Evolutionary conservation across 2,113 vertebrate species (phyloP), one percentile per base, ranked within the genome.

Genomic region (Picathartes gymnocephalus): DNA sequence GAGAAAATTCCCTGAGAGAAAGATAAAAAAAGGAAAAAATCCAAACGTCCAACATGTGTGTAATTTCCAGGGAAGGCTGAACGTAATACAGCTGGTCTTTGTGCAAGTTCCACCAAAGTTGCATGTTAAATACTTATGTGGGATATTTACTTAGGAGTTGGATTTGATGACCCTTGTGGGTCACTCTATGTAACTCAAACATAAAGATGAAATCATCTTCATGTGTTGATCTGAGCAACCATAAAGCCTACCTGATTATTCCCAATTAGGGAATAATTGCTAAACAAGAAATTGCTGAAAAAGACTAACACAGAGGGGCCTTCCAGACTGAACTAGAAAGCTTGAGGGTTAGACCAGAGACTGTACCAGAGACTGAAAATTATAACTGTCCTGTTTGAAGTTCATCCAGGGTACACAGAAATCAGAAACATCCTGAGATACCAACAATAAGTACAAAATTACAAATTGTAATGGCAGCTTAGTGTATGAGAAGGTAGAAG

Each of bases 391-490:
- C 19, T 33, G 13, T 37, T 51, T 35, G 25, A 50, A 54, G 13
- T 78, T 44, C 13, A 35, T 37, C 7, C 15, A 42, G 10, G 6
- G 6, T 57, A 42, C 15, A 6, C 15, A 61, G 42, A 70, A 89
- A 61, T 4, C 2, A 4, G 23, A 66, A 51, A 57, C 8, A 68
- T 30, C 27, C 21, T 57, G 19, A 61, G 10, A 35, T 24, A 61
- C 2, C 15, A 65, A 5, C 0, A 0, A 20, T 30, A 72, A 66
- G 11, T 15, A 53, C 6, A 51, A 76, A 90, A 47, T 1, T 10
- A 71, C 68, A 5, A 5, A 39, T 25, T 70, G 7, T n/a, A 69
- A 48, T 21, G 17, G 39, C n/a, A 92, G 7, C 1, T 40, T 88
- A 5, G 4, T 69, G 24, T 78, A 30, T 92, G 37, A 74, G 21